These are phyloP conservation scores for Nephrotoma guestfalica DNA, from an alignment of 2,888 invertebrate species.

Conservation along the genomic window DNA sequence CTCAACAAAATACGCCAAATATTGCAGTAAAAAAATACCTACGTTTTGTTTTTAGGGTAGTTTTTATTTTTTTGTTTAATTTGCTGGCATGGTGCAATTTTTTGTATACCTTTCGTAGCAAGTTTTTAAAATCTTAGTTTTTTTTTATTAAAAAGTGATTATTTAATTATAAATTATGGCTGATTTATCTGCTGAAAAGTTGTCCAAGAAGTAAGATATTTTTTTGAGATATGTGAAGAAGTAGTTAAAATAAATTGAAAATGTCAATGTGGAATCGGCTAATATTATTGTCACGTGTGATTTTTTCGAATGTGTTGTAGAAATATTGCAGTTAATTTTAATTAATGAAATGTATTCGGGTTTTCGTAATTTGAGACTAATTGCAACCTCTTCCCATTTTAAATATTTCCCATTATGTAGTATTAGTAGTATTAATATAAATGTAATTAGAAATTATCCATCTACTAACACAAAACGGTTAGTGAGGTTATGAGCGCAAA, in stretches of 20 bases:
- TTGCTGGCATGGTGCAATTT: not conserved
- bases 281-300: not conserved
- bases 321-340: not conserved
- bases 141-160: not conserved
- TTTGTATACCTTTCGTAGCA: not conserved
- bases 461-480: conserved; percentile 2
- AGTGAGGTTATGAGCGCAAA: conserved; percentile 2
- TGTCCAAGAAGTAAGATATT: not conserved
- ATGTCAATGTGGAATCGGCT: not conserved
- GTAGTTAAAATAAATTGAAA: not conserved
- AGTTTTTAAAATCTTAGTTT: not conserved
- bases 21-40: too few species aligned
- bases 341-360: not conserved
- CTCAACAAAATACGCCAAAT: too few species aligned
- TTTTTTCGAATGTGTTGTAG: not conserved
- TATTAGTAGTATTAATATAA: not conserved
- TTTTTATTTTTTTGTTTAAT: too few species aligned
- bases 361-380: not conserved
- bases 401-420: not conserved
- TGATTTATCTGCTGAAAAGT: not conserved
- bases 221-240: not conserved
- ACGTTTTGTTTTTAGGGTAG: too few species aligned
- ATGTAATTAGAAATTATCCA: not conserved
- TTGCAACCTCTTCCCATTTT: not conserved
- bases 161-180: not conserved